These are phyloP conservation scores for Cirrhinus molitorella DNA, from an alignment of 2,797 vertebrate species.

Conservation along the genomic window DNA sequence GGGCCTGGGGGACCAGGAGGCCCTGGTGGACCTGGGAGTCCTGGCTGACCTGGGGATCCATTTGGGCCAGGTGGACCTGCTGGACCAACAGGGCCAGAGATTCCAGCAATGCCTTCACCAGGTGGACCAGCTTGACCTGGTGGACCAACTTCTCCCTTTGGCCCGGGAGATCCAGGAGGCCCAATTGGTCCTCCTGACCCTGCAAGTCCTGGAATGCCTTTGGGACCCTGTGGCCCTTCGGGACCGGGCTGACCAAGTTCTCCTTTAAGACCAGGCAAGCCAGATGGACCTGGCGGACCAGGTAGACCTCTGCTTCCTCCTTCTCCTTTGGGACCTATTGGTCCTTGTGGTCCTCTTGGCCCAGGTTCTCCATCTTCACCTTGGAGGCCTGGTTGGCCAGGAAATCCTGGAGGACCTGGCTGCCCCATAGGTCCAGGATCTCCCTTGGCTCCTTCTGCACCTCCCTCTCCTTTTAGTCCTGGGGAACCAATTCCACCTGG, in stretches of 20 bases:
- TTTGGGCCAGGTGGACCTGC: slow-evolving; percentile 86
- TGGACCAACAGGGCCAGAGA: slow-evolving; percentile 86
- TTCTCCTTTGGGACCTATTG: slow-evolving; percentile 89
- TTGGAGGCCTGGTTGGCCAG: slow-evolving; percentile 90
- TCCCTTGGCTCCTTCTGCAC: slow-evolving; percentile 86
- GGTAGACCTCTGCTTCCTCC: slow-evolving; percentile 88
- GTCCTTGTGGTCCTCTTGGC: slow-evolving; percentile 86
- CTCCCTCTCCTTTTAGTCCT: slow-evolving; percentile 91
- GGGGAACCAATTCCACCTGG: slow-evolving; percentile 86
- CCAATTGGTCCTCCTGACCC: slow-evolving; percentile 91
- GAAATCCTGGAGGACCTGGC: slow-evolving; percentile 85
- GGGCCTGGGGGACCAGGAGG: slow-evolving; percentile 89
- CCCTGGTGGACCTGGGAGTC: slow-evolving; percentile 88
- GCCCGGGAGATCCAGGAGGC: slow-evolving; percentile 85
- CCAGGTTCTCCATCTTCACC: slow-evolving; percentile 91
- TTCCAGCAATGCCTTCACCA: slow-evolving; percentile 85
- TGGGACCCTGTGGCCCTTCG: slow-evolving; percentile 89
- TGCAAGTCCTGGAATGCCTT: slow-evolving; percentile 91
- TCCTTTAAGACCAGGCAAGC: slow-evolving; percentile 88
- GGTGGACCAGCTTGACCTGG: slow-evolving; percentile 87
- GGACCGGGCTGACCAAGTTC: slow-evolving; percentile 86
- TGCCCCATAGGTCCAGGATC: slow-evolving; percentile 88
- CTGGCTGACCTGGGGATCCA: slow-evolving; percentile 86
- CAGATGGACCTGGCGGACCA: slow-evolving; percentile 84
- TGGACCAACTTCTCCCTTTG: slow-evolving; percentile 88